Percentiles rank a stretch among this genome's conserved stretches.
Evolutionary conservation across 2,113 vertebrate genomes (phyloP).

Genomic region (Aegypius monachus): DNA sequence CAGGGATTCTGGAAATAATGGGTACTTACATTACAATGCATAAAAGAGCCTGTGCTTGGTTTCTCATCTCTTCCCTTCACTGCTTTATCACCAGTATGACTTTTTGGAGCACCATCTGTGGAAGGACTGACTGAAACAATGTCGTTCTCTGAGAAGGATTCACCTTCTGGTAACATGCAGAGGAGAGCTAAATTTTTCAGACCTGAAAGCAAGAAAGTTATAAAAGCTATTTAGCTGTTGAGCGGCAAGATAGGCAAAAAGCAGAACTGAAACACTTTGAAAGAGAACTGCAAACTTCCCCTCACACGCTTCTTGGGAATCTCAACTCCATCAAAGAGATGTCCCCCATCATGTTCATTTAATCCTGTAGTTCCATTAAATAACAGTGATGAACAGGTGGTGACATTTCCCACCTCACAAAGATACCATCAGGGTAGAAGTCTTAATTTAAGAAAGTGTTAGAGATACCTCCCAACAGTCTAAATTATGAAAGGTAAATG

Average conservation of each 20-base stretch:
- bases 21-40: slow-evolving; percentile 29
- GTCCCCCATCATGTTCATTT: neutral
- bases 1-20: neutral
- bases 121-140: slow-evolving; percentile 45
- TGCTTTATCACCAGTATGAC: neutral
- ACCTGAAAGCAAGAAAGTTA: slow-evolving; percentile 66
- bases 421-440: neutral
- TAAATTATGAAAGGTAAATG: neutral
- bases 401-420: neutral
- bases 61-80: neutral
- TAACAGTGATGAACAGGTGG: neutral
- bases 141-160: slow-evolving; percentile 73
- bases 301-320: neutral
- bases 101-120: neutral
- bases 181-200: slow-evolving; percentile 88
- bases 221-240: neutral
- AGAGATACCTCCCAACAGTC: neutral
- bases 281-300: neutral
- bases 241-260: neutral
- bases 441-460: neutral
- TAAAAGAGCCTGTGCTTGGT: neutral
- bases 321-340: neutral
- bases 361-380: neutral
- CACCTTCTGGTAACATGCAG: slow-evolving; percentile 82
- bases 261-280: neutral